Evolutionary conservation across 35 echinoderm and acorn worm genomes (phyloP).

Genomic region (Ophiothrix spiculata): DNA sequence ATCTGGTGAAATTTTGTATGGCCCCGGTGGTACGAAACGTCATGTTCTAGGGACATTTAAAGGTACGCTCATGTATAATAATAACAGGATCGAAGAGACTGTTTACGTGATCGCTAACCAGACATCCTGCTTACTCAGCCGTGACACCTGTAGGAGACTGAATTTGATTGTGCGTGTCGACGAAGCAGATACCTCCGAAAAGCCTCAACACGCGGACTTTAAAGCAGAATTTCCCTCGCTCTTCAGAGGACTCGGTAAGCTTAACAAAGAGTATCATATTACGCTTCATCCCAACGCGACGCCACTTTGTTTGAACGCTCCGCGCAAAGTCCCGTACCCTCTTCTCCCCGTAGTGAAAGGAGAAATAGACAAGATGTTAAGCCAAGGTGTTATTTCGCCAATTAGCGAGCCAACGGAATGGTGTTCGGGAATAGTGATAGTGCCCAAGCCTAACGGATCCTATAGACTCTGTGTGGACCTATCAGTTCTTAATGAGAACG

Average conservation of each 20-base stretch:
- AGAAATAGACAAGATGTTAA: constrained; percentile 39
- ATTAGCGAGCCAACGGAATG: constrained; percentile 52
- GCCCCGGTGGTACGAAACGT: not conserved
- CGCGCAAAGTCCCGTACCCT: constrained; percentile 36
- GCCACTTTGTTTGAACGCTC: constrained; percentile 26
- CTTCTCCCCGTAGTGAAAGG: constrained; percentile 22
- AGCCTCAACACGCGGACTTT: not conserved
- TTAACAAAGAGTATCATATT: constrained; percentile 35
- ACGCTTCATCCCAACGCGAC: constrained; percentile 21
- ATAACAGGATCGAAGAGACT: not conserved
- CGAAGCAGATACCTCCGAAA: not conserved
- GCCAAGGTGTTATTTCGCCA: constrained; percentile 52
- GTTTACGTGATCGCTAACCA: constrained; percentile 41
- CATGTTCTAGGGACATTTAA: not conserved
- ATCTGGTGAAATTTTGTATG: not conserved
- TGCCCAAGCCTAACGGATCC: constrained; percentile 41
- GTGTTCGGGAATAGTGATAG: constrained; percentile 50
- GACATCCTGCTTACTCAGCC: constrained; percentile 20
- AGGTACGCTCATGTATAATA: not conserved
- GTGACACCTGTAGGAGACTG: not conserved
- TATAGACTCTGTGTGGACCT: constrained; percentile 46
- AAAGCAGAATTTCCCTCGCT: constrained; percentile 24
- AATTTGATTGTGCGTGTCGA: constrained; percentile 24
- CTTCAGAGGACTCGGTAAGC: constrained; percentile 45
- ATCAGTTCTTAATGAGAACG: constrained; percentile 42